Evolutionary conservation across 2,113 vertebrate species (phyloP), one percentile per base, ranked within the genome.

Genomic region (Holacanthus passer): DNA sequence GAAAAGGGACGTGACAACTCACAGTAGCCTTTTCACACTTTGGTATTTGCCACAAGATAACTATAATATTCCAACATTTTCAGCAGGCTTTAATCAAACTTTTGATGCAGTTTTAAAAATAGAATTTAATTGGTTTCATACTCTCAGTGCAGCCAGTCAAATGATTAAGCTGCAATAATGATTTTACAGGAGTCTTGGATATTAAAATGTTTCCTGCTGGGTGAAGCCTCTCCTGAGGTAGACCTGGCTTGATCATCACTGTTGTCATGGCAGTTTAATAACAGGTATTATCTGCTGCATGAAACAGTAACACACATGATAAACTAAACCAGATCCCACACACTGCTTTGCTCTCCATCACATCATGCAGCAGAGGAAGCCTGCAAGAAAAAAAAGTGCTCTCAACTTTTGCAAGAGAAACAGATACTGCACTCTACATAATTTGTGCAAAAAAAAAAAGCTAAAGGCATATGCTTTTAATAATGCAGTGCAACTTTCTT

Each of bases 241-340:
- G 62, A 79, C 50, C 82, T 59, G 53, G 32, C 29, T 78, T 81
- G 22, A 89, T 86, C 84, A 74, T 87, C 87, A 81, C 85, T 65
- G 76, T 81, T 90, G 83, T 93, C 83, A 84, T 84, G 81, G 64
- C 75, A 89, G 19, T 64, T 83, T 72, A 87, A 86, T 84, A 87
- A 84, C 47, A 1, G 55, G 17, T 45, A 62, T 60, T 55, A 81
- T 41, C 22, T 32, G n/a, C 53, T 78, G 29, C 32, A 55, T 56
- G 35, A 82, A 77, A 77, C 67, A 71, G 27, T 63, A 76, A 82
- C 37, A 79, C 60, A 77, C 43, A 77, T 62, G 19, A 52, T 43
- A 64, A 66, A 64, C 2, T 4, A 27, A 76, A 83, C 31, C 13
- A 48, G 7, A 70, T 35, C 39, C 20, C 59, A 5, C 45, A 32